phyloP scores from a whole-genome alignment of 2,888 invertebrate species.

The Pandemis cinnamomeana region DNA sequence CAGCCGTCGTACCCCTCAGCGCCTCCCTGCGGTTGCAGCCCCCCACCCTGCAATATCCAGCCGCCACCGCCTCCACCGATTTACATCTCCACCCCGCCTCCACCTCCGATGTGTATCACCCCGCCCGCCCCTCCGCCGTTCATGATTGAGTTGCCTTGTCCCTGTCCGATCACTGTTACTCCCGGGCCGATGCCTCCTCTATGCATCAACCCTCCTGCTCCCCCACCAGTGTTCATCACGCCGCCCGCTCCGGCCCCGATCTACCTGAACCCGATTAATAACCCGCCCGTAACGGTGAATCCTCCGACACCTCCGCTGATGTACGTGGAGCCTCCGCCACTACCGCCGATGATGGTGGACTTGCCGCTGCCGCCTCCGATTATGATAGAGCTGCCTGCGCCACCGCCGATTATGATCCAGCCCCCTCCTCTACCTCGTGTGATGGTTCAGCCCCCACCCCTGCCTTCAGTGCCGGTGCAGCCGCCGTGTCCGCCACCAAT shows the following conservation, averaged over 20 bases:
- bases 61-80: constrained; percentile 52
- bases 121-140: constrained; percentile 64
- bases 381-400: constrained; percentile 54
- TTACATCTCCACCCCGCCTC: constrained; percentile 67
- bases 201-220: constrained; percentile 58
- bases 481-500: constrained; percentile 70
- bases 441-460: constrained; percentile 71
- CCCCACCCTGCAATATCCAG: constrained; percentile 46
- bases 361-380: constrained; percentile 53
- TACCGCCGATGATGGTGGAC: constrained; percentile 53
- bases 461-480: constrained; percentile 72
- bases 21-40: constrained; percentile 45
- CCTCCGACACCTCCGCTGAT: constrained; percentile 62
- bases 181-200: constrained; percentile 63
- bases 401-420: constrained; percentile 70
- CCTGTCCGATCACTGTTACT: constrained; percentile 64
- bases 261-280: constrained; percentile 61
- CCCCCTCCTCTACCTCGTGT: constrained; percentile 71
- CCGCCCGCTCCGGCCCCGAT: constrained; percentile 62
- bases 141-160: constrained; percentile 61
- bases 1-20: constrained; percentile 20
- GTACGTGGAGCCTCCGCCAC: constrained; percentile 50
- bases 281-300: constrained; percentile 69
- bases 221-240: constrained; percentile 51
- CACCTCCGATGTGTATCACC: constrained; percentile 59